Evolutionary conservation across 2,113 vertebrate species (phyloP).

Genomic region (Mirounga angustirostris): DNA sequence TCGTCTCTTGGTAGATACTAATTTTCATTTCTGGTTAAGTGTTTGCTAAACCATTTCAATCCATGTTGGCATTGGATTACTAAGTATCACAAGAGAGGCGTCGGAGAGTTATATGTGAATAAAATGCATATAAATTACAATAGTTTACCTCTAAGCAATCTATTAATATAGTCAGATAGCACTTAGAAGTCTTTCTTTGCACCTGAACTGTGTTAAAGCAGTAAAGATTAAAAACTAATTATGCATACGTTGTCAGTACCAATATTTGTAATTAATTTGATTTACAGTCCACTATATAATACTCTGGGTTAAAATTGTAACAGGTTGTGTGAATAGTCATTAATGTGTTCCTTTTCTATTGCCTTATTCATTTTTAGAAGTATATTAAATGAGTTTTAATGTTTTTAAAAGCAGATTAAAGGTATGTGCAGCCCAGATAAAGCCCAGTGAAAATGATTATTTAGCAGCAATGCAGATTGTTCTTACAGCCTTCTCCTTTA

Average conservation of each 20-base stretch:
- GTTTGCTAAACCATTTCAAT: conserved; percentile 67
- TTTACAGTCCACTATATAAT: conserved; percentile 85
- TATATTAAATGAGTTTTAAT: conserved; percentile 82
- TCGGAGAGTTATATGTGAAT: conserved; percentile 66
- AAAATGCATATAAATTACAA: conserved; percentile 77
- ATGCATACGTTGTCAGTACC: conserved; percentile 76
- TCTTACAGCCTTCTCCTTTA: conserved; percentile 71
- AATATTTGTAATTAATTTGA: conserved; percentile 88
- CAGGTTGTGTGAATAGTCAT: conserved; percentile 76
- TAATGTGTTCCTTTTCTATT: conserved; percentile 80
- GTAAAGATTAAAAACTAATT: conserved; percentile 87
- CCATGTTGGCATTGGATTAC: conserved; percentile 72
- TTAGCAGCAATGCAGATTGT: conserved; percentile 80
- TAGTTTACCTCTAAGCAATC: conserved; percentile 68
- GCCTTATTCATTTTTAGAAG: conserved; percentile 82
- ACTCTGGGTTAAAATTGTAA: conserved; percentile 81
- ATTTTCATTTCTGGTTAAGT: conserved; percentile 76
- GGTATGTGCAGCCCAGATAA: conserved; percentile 80
- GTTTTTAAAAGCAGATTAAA: conserved; percentile 85
- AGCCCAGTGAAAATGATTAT: conserved; percentile 80
- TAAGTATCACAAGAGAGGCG: conserved; percentile 72
- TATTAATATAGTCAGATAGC: conserved; percentile 70
- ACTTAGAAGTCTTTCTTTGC: conserved; percentile 73
- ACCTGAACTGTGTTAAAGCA: conserved; percentile 77
- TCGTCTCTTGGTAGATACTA: conserved; percentile 32